Conservation (phyloP, 2,113 vertebrate genomes). For the Emydocephalus ijimae region DNA sequence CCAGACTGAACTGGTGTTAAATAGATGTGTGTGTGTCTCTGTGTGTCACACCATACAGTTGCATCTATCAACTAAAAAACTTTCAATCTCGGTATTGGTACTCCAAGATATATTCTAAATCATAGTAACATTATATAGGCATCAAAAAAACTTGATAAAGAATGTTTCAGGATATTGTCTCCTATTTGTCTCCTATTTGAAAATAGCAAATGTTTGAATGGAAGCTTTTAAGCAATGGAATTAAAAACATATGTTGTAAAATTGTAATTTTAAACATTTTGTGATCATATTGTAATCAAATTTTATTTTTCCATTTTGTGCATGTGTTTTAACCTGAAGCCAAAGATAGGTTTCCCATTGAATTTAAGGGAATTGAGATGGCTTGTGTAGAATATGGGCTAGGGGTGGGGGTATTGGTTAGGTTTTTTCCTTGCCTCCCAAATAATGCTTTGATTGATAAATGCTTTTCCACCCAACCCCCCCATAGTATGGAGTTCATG, state of each 20-base stretch:
- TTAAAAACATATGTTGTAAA: slow-evolving; percentile 12
- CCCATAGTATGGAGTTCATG: slow-evolving; percentile 71
- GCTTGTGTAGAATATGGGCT: slow-evolving; percentile 61
- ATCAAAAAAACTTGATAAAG: not conserved
- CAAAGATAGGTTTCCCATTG: not conserved
- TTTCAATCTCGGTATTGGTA: not conserved
- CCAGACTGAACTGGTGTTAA: not conserved
- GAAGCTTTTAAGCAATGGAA: not conserved
- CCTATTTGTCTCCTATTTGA: not conserved
- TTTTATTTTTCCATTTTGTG: slow-evolving; percentile 53
- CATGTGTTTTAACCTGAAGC: not conserved
- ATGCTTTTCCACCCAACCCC: slow-evolving; percentile 58
- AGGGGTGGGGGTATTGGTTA: slow-evolving; percentile 59
- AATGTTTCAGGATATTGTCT: not conserved
- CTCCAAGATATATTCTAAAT: not conserved
- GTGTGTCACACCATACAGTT: too few relatives aligned
- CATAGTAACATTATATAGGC: not conserved
- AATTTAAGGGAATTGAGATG: slow-evolving; percentile 34
- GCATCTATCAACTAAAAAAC: not conserved
- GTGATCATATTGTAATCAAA: slow-evolving; percentile 71
- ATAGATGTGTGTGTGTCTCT: not conserved
- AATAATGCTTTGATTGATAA: slow-evolving; percentile 72
- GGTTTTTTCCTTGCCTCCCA: slow-evolving; percentile 74
- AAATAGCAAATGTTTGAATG: not conserved
- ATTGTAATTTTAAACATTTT: not conserved